Conservation (phyloP, 1,140 invertebrate species). For the Chironomus striatipennis region DNA sequence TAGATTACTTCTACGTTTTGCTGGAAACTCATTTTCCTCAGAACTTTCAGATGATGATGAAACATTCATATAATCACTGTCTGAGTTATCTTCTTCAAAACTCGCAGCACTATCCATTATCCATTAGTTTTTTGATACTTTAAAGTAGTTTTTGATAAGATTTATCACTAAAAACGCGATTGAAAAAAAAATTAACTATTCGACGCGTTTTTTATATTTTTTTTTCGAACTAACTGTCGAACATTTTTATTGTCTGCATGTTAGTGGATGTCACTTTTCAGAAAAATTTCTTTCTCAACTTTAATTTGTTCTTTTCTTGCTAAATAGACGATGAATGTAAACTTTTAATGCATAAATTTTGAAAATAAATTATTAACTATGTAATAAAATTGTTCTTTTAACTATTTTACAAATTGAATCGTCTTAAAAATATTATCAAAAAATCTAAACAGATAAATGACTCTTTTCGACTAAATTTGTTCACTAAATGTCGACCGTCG, state of each 20-base stretch:
- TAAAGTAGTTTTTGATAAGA: conserved; percentile 16
- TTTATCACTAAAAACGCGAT: conserved; percentile 17
- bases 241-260: conserved; percentile 8
- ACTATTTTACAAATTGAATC: not conserved
- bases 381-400: too few relatives aligned
- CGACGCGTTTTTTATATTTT: conserved; percentile 3
- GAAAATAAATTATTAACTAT: not conserved
- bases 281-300: not conserved
- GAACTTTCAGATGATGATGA: conserved; percentile 5
- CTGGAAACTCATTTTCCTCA: conserved; percentile 3
- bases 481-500: too few relatives aligned
- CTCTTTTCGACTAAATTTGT: not conserved
- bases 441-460: not conserved
- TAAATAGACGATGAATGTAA: not conserved
- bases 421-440: not conserved
- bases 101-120: conserved; percentile 19
- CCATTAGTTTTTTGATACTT: conserved; percentile 17
- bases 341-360: not conserved
- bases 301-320: not conserved
- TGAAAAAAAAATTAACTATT: conserved; percentile 15
- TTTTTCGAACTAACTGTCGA: conserved; percentile 7
- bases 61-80: conserved; percentile 20
- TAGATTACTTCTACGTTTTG: conserved; percentile 1
- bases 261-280: not conserved
- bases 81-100: conserved; percentile 15